Evolutionary conservation across 2,113 vertebrate species (phyloP).

Genomic region (Anarrhichthys ocellatus): DNA sequence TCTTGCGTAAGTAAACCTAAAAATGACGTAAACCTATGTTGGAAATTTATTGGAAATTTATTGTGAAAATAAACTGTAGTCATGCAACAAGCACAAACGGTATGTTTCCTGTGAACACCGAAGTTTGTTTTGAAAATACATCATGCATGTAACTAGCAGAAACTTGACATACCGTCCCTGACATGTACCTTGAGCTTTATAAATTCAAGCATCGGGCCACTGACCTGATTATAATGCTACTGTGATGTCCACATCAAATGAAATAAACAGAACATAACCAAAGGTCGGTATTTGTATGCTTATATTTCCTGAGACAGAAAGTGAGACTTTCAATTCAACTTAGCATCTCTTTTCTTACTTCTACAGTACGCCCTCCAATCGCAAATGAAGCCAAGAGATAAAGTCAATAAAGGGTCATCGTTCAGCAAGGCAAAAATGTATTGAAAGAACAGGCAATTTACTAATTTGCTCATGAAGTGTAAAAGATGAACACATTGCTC

Average conservation of each 20-base stretch:
- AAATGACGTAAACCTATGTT: neutral
- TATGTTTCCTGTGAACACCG: too few relatives aligned
- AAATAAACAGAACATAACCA: too few relatives aligned
- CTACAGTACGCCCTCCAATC: neutral
- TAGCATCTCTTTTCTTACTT: neutral
- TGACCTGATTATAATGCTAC: too few relatives aligned
- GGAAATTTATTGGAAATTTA: too few relatives aligned
- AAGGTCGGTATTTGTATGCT: neutral
- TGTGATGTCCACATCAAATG: too few relatives aligned
- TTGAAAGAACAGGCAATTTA: slow-evolving; percentile 15
- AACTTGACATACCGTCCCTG: neutral
- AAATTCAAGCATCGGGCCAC: neutral
- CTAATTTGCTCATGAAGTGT: neutral
- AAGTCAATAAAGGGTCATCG: slow-evolving; percentile 14
- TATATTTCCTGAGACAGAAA: neutral
- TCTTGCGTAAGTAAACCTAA: neutral
- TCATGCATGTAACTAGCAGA: too few relatives aligned
- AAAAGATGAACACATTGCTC: neutral
- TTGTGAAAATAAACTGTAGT: too few relatives aligned
- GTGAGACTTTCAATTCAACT: neutral
- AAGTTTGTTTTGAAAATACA: too few relatives aligned
- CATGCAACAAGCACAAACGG: too few relatives aligned
- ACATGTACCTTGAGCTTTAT: neutral
- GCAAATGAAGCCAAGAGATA: neutral
- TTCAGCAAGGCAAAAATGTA: neutral